Evolutionary conservation across 2,797 vertebrate genomes (phyloP).

Genomic region (Chelon labrosus): DNA sequence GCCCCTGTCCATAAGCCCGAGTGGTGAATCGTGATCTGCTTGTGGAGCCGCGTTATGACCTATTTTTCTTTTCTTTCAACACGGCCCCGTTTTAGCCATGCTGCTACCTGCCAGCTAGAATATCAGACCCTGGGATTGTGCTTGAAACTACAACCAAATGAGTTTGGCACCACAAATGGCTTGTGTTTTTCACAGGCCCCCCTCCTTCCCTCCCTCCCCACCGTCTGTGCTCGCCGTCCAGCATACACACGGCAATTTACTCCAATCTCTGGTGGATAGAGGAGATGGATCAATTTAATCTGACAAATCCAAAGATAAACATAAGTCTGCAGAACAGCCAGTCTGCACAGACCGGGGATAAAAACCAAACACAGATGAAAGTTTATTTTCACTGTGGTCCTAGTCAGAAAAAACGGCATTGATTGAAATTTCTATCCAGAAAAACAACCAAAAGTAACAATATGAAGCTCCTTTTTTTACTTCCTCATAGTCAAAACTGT

Average conservation of each 20-base stretch:
- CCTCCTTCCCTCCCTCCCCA: background rate
- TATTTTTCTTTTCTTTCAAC: conserved; percentile 53
- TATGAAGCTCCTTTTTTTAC: background rate
- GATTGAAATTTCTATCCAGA: background rate
- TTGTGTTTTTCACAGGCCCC: conserved; percentile 17
- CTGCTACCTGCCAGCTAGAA: conserved; percentile 38
- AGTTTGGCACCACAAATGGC: too few species aligned
- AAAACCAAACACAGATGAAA: background rate
- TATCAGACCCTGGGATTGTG: background rate
- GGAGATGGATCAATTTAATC: background rate
- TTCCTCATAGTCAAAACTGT: background rate
- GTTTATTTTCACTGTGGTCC: background rate
- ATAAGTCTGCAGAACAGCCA: background rate
- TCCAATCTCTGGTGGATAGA: background rate
- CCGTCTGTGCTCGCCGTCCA: background rate
- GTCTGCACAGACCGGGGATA: background rate
- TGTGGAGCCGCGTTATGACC: conserved; percentile 64
- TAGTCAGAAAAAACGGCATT: background rate
- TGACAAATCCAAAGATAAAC: background rate
- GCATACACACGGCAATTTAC: background rate
- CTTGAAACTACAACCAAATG: background rate
- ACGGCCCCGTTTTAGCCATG: background rate
- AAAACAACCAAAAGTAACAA: background rate
- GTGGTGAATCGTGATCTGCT: conserved; percentile 64
- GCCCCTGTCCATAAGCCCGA: conserved; percentile 53